Evolutionary conservation across 2,888 invertebrate genomes (phyloP), one percentile per base, ranked within the genome.

Genomic region (Keiferia lycopersicella): DNA sequence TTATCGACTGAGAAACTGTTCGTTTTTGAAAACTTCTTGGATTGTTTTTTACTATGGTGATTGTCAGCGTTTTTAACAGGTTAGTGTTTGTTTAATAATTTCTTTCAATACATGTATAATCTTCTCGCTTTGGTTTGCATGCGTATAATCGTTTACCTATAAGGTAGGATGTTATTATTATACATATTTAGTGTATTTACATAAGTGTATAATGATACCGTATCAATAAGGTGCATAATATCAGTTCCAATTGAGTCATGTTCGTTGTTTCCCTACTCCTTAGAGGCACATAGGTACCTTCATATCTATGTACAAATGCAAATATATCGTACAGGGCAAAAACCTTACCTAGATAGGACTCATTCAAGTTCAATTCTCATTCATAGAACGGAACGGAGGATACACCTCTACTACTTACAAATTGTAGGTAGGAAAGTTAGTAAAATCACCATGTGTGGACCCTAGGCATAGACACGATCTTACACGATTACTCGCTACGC

Each of bases 31-130:
- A 74, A 70, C 74, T 74, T 74, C 75, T 78, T 82, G 89, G 90
- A 88, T 89, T 86, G 80, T 87, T 86, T 84, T 87, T 86, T 84
- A 90, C 80, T 84, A 91, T 91, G 91, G 91, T 91, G 81, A 91
- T 91, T 79, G 90, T 91, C 81, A 86, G 91, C 81, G 91, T 91
- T 78, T 91, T 91, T 80, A 91, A 88, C 86, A 91, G 91, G 91
- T 91, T 76, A 84, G 88, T 84, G 59, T 62, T 64, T 20, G 2
- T 2, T 61, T n/a, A n/a, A 62, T 66, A 65, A 72, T 30, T 64
- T 57, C 18, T 59, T 65, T 22, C 11, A 53, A 61, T 67, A 56
- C 63, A 48, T 61, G 56, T 12, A 11, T 22, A 10, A 8, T 11
- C 18, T 11, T 53, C 12, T 22, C 14, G 14, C 22, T 53, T 22